phyloP scores from a whole-genome alignment of 2,797 vertebrate species.

The Saxicola maurus region DNA sequence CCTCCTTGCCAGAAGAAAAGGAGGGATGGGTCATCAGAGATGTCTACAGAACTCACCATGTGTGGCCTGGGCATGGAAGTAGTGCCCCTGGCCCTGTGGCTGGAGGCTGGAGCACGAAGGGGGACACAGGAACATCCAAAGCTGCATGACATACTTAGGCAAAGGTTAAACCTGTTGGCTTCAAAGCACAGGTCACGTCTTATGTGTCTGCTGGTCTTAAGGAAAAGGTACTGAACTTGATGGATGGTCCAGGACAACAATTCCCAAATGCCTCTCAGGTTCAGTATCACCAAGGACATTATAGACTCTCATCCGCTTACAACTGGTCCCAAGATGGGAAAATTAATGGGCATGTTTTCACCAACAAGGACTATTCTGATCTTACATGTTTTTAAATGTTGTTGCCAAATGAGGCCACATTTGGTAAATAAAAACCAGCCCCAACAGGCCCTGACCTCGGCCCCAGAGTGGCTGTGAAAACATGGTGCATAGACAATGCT shows the following conservation, averaged over 20 bases:
- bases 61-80: not conserved
- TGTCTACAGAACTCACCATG: not conserved
- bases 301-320: not conserved
- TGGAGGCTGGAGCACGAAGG: not conserved
- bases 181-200: not conserved
- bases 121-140: not conserved
- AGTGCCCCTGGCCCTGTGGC: not conserved
- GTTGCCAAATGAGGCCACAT: not conserved
- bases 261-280: not conserved
- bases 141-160: not conserved
- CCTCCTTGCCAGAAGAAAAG: not conserved
- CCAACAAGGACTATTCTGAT: not conserved
- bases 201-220: not conserved
- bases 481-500: not conserved
- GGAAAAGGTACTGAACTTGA: not conserved
- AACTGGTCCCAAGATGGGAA: not conserved
- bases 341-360: not conserved
- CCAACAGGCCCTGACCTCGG: not conserved
- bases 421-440: not conserved
- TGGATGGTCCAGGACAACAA: not conserved
- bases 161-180: not conserved
- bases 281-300: rapidly evolving
- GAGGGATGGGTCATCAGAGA: rapidly evolving
- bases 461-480: not conserved
- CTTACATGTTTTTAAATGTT: not conserved